Percentiles rank a stretch among this genome's conserved stretches.
phyloP scores from a whole-genome alignment of 2,113 vertebrate genomes.

The Tachuris rubrigastra region DNA sequence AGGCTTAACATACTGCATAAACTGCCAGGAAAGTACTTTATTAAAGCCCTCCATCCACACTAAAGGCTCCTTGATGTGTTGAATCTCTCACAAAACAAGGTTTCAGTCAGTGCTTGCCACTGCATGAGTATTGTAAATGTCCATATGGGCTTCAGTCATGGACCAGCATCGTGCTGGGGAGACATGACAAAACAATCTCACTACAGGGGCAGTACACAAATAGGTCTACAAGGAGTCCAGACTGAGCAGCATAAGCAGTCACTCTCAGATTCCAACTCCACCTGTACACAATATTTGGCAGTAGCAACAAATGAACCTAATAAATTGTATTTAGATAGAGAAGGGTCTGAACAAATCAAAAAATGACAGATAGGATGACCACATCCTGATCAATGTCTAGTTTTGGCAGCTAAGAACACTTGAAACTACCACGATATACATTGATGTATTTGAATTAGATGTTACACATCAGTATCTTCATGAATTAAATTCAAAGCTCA shows the following conservation, averaged over 20 bases:
- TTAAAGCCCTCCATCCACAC: not conserved
- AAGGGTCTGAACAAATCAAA: not conserved
- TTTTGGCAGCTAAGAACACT: not conserved
- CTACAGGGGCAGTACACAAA: not conserved
- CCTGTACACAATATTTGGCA: not conserved
- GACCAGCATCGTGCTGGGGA: not conserved
- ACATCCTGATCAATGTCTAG: not conserved
- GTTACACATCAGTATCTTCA: not conserved
- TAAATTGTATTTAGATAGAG: not conserved
- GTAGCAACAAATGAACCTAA: not conserved
- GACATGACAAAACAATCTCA: not conserved
- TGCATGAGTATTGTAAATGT: fast-evolving
- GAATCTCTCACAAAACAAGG: not conserved
- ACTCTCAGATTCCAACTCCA: not conserved
- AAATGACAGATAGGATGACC: not conserved
- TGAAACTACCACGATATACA: not conserved
- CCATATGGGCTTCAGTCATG: fast-evolving
- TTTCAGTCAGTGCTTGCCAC: not conserved
- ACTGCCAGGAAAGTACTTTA: not conserved
- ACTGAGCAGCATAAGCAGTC: not conserved
- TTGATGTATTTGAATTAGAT: not conserved
- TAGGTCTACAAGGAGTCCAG: not conserved
- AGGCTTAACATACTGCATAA: not conserved
- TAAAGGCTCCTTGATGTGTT: not conserved
- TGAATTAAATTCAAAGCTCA: not conserved